Percentiles rank a stretch among this genome's conserved stretches.
phyloP scores from a whole-genome alignment of 1,140 invertebrate species.

The Drosophila baimaii region DNA sequence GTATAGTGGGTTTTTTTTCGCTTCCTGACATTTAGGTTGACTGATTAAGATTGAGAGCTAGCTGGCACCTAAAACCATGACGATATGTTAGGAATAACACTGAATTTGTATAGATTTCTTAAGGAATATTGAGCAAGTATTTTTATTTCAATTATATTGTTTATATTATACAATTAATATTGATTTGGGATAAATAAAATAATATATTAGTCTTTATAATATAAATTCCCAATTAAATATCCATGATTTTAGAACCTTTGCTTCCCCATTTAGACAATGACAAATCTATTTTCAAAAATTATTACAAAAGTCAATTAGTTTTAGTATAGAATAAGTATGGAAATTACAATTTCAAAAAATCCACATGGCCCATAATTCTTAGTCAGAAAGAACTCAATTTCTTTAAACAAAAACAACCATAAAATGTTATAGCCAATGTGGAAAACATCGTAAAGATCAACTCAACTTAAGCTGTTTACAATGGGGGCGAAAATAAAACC shows the following conservation, averaged over 20 bases:
- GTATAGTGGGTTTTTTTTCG: neutral
- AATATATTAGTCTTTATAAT: neutral
- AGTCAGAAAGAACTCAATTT: neutral
- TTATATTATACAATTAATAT: neutral
- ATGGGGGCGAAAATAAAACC: neutral
- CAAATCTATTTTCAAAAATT: too few relatives aligned
- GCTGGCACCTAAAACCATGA: neutral
- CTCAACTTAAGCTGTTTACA: constrained; percentile 32
- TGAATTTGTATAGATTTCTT: neutral
- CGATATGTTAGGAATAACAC: neutral
- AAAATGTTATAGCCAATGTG: constrained; percentile 30
- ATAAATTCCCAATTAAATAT: neutral
- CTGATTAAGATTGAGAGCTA: constrained; percentile 30
- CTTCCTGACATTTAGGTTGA: constrained; percentile 25
- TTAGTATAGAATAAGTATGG: neutral
- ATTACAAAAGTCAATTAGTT: constrained; percentile 12
- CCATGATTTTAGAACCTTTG: neutral
- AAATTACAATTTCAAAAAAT: constrained; percentile 1
- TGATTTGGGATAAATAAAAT: neutral
- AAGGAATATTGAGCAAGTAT: neutral
- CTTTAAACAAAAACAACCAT: constrained; percentile 30
- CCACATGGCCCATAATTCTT: constrained; percentile 33
- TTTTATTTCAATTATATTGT: neutral
- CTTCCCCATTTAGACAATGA: too few relatives aligned
- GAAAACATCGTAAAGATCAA: constrained; percentile 36